Evolutionary conservation across 2,797 vertebrate genomes (phyloP).

Genomic region (Sebastes steindachneri): DNA sequence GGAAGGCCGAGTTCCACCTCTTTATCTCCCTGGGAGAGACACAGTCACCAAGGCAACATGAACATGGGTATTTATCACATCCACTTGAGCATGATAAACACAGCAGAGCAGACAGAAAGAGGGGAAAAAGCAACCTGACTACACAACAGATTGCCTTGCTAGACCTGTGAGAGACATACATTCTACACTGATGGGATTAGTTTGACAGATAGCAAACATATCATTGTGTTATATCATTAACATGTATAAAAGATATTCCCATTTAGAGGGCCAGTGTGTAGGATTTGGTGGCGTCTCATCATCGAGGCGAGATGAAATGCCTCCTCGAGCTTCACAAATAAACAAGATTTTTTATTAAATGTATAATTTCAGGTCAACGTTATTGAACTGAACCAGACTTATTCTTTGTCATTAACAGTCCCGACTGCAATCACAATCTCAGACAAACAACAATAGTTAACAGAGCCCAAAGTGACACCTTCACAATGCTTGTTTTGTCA

Average conservation of each 20-base stretch:
- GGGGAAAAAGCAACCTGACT: neutral
- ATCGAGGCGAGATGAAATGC: too few species aligned
- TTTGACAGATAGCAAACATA: neutral
- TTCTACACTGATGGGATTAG: neutral
- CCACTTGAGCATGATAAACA: neutral
- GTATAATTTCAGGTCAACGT: neutral
- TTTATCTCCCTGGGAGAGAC: constrained; percentile 91
- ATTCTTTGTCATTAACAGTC: neutral
- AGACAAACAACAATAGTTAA: too few species aligned
- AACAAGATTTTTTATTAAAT: too few species aligned
- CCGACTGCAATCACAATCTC: neutral
- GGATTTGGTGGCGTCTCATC: too few species aligned
- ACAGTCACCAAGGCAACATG: neutral
- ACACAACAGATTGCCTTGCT: neutral
- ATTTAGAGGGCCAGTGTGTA: neutral
- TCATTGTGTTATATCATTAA: neutral
- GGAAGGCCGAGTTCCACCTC: constrained; percentile 94
- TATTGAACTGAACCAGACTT: neutral
- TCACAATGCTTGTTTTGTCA: too few species aligned
- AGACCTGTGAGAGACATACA: neutral
- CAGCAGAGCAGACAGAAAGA: neutral
- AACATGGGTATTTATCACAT: neutral
- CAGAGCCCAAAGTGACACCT: too few species aligned
- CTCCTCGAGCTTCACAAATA: too few species aligned
- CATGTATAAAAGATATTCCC: neutral